Evolutionary conservation across 2,888 invertebrate genomes (phyloP).

Genomic region (Coelogynopora nodosa): DNA sequence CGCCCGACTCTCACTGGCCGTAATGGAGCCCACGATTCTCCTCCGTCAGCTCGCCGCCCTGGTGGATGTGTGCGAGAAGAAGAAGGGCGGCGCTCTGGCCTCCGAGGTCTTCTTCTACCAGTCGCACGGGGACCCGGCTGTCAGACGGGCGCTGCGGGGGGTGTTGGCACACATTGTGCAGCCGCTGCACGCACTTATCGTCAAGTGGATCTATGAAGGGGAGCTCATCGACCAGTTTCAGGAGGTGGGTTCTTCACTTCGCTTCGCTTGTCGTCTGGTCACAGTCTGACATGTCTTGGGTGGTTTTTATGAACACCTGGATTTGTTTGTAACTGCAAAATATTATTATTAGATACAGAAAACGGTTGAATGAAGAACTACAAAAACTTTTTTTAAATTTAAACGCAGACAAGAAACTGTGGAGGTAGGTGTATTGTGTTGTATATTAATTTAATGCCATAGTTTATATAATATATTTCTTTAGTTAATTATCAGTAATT

Average conservation of each 20-base stretch:
- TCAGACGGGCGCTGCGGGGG: conserved; percentile 65
- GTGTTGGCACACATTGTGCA: conserved; percentile 63
- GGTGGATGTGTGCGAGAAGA: conserved; percentile 74
- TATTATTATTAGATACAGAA: too few relatives aligned
- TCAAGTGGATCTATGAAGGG: conserved; percentile 83
- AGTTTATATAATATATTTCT: too few relatives aligned
- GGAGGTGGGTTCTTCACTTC: conserved; percentile 69
- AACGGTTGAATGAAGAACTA: too few relatives aligned
- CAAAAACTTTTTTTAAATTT: too few relatives aligned
- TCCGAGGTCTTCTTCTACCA: conserved; percentile 79
- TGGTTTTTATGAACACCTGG: too few relatives aligned
- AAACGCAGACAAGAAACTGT: too few relatives aligned
- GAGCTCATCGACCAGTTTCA: conserved; percentile 82
- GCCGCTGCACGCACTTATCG: conserved; percentile 76
- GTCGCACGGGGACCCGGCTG: conserved; percentile 73
- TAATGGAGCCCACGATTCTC: conserved; percentile 74
- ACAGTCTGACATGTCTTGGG: too few relatives aligned
- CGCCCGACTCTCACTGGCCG: conserved; percentile 73
- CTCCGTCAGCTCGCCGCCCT: conserved; percentile 79
- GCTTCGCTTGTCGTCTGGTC: too few relatives aligned
- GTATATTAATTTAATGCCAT: too few relatives aligned
- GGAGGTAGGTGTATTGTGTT: too few relatives aligned
- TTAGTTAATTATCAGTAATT: too few relatives aligned
- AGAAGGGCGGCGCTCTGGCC: conserved; percentile 76
- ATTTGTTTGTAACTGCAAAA: too few relatives aligned